Evolutionary conservation across 30 jellyfish, hydroid and myxozoan genomes (phyloP).

Genomic region (Cassiopea andromeda): DNA sequence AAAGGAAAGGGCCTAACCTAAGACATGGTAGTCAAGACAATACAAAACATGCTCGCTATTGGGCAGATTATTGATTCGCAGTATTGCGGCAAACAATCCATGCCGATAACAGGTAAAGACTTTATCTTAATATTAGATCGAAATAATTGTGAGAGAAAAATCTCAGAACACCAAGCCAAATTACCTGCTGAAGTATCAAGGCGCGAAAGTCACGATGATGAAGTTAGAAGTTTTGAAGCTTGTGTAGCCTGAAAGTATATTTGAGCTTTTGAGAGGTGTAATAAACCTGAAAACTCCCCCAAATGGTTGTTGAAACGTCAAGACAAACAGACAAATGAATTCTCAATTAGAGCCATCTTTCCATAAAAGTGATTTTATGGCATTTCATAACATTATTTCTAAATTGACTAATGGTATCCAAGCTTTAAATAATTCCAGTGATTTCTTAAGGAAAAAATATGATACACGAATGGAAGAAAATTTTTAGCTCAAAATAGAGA

Average conservation of each 20-base stretch:
- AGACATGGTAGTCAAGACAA: conserved; percentile 1
- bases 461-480: not conserved
- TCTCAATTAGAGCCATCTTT: not conserved
- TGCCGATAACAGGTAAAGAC: conserved; percentile 34
- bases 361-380: not conserved
- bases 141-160: conserved; percentile 24
- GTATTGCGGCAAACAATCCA: conserved; percentile 16
- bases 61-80: conserved; percentile 11
- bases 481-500: not conserved
- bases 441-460: not conserved
- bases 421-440: not conserved
- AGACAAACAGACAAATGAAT: not conserved
- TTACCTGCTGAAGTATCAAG: conserved; percentile 48
- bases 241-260: conserved; percentile 23
- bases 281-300: not conserved
- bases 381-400: not conserved
- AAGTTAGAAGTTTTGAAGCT: not conserved
- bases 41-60: conserved; percentile 28
- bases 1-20: conserved; percentile 50
- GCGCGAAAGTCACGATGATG: conserved; percentile 26
- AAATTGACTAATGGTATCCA: not conserved
- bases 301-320: not conserved
- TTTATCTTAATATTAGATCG: not conserved
- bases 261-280: not conserved
- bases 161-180: conserved; percentile 21